Evolutionary conservation across 2,888 invertebrate genomes (phyloP), one percentile per base, ranked within the genome.

Genomic region (Keiferia lycopersicella): DNA sequence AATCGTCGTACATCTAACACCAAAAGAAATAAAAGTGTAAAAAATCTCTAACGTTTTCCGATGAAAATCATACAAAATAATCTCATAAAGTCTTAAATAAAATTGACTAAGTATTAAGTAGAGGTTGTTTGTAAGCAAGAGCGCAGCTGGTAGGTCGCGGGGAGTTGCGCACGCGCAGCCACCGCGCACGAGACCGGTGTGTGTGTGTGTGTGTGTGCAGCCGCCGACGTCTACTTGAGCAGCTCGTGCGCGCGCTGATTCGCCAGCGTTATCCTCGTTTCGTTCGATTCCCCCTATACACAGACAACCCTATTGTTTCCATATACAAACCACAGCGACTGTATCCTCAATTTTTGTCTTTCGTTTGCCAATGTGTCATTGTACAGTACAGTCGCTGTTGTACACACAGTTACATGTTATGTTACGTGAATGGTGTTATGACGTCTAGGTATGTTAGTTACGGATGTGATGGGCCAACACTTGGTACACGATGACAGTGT

Each of bases 171-270:
- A n/a, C 38, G 60, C 26, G 60, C n/a, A 8, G 53, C 22, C 62
- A 51, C 68, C 69, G 77, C 81, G 87, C 88, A 88, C 88, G 89
- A 88, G 89, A 87, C 87, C 71, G 79, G 67, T 68, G 68, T 69
- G 69, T 56, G 65, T 69, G 67, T 82, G 76, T 79, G 77, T 77
- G 69, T 77, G 76, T 74, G 72, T 68, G 71, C 70, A 74, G 83
- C 77, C 82, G 85, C 79, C 85, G 85, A 69, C 79, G 86, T 92
- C 94, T 96, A 96, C 95, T 97, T 97, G 92, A 98, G 96, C 85
- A 99, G 96, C 92, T 98, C 98, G 93, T 97, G 97, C 85, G 98
- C 98, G 83, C 98, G 95, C 93, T 98, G 97, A 93, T 99, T 99
- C 85, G 98, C 98, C 89, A 97, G 96, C 89, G 96, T 96, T 95